Conservation (phyloP, 2,113 vertebrate species). For the Corythoichthys intestinalis region DNA sequence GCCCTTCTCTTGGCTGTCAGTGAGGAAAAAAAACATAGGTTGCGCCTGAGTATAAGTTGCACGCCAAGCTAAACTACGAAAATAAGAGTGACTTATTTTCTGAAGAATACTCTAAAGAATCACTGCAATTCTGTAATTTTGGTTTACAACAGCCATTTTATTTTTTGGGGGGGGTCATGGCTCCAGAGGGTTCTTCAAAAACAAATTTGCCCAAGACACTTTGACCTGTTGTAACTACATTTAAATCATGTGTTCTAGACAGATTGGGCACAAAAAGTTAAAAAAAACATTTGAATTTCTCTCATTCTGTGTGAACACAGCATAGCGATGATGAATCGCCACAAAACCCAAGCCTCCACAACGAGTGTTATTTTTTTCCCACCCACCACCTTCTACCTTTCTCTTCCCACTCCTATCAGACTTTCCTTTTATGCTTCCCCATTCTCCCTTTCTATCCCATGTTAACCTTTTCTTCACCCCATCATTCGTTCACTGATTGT, state of each 20-base stretch:
- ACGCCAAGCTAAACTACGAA: too few species aligned
- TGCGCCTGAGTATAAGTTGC: too few species aligned
- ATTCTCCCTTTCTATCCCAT: constrained; percentile 14
- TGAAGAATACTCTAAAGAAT: background rate
- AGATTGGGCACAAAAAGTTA: background rate
- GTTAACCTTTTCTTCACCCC: constrained; percentile 3
- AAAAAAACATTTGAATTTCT: background rate
- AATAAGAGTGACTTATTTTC: too few species aligned
- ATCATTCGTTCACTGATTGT: background rate
- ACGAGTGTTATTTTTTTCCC: constrained; percentile 56
- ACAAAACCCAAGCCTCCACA: constrained; percentile 15
- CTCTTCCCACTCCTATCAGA: background rate
- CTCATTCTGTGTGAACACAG: background rate
- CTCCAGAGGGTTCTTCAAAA: too few species aligned
- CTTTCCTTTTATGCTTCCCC: constrained; percentile 18
- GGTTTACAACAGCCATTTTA: background rate
- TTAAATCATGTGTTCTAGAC: background rate
- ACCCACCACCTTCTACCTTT: background rate
- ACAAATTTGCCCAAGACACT: too few species aligned
- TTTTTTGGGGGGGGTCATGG: too few species aligned
- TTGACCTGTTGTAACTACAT: background rate
- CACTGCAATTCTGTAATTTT: background rate
- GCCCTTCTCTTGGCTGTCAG: too few species aligned
- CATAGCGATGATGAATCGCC: background rate
- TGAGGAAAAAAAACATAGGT: too few species aligned